Evolutionary conservation across 2,888 invertebrate species (phyloP).

Genomic region (Drosophila dives): DNA sequence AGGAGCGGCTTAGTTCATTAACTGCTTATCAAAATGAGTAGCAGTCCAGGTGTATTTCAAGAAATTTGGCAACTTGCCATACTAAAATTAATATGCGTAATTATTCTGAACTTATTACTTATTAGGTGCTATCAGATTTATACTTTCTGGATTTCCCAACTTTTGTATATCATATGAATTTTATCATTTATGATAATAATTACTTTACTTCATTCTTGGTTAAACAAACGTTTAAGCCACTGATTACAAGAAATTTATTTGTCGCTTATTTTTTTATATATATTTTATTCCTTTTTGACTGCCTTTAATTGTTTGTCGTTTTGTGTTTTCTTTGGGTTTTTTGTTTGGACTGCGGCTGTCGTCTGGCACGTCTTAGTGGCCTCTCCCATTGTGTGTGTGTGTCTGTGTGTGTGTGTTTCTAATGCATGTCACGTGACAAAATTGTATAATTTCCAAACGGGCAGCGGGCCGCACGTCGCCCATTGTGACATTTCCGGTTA

Average conservation of each 20-base stretch:
- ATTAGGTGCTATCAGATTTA: background rate
- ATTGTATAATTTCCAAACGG: constrained; percentile 79
- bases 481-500: constrained; percentile 81
- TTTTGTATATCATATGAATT: background rate
- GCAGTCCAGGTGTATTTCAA: constrained; percentile 1
- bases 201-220: background rate
- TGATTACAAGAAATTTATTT: constrained; percentile 35
- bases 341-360: constrained; percentile 48
- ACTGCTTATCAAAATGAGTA: constrained; percentile 30
- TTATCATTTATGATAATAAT: background rate
- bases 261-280: constrained; percentile 25
- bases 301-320: constrained; percentile 73
- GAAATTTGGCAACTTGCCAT: background rate
- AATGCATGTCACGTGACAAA: constrained; percentile 82
- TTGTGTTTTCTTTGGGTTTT: constrained; percentile 29
- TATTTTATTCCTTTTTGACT: constrained; percentile 59
- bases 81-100: background rate
- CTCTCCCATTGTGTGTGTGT: constrained; percentile 37
- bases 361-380: constrained; percentile 66
- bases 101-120: background rate
- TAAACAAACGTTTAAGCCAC: background rate
- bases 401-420: constrained; percentile 55
- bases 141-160: background rate
- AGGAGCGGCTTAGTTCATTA: constrained; percentile 54
- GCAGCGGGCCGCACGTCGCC: constrained; percentile 79